Conservation (phyloP, 2,797 vertebrate species). For the Enteromius thamalakanensis region DNA sequence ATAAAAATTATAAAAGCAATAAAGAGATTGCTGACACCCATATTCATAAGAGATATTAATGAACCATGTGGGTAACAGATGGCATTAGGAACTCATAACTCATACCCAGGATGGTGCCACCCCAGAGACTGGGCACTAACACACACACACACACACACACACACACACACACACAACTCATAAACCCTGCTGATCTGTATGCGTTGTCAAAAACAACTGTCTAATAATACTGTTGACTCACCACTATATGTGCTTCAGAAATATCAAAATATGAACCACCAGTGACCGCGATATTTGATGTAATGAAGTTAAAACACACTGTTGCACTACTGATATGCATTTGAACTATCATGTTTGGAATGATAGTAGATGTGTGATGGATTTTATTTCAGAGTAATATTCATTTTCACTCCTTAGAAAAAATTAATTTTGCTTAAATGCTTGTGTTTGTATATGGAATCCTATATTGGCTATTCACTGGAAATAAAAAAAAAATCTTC, state of each 20-base stretch:
- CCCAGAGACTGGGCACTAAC: constrained; percentile 53
- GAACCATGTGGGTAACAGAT: constrained; percentile 75
- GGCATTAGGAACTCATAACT: constrained; percentile 75
- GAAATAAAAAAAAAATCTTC: neutral
- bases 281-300: neutral
- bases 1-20: constrained; percentile 40
- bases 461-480: neutral
- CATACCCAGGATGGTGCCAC: constrained; percentile 73
- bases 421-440: neutral
- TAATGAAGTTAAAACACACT: constrained; percentile 3
- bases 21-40: constrained; percentile 47
- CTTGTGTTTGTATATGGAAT: neutral
- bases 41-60: constrained; percentile 40
- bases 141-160: constrained; percentile 23
- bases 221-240: constrained; percentile 2
- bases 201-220: constrained; percentile 15
- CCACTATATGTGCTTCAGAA: neutral
- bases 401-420: neutral
- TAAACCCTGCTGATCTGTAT: neutral
- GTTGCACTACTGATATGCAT: neutral
- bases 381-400: constrained; percentile 2
- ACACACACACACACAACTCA: neutral
- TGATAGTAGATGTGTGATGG: neutral
- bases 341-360: neutral
- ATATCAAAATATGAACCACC: neutral